phyloP scores from a whole-genome alignment of 2,888 invertebrate genomes.

The Sinopyrophorus schimmeli region DNA sequence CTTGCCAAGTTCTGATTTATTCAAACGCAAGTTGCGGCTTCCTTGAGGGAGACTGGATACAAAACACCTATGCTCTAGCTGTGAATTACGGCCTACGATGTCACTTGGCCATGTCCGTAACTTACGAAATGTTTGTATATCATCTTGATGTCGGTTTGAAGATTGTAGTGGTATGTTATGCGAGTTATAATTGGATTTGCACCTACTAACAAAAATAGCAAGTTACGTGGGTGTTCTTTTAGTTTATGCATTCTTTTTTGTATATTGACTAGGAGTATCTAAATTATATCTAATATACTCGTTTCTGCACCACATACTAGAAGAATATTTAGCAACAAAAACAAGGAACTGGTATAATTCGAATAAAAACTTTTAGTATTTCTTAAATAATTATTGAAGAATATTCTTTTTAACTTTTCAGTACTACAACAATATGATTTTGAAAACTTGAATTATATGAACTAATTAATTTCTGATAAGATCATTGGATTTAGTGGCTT shows the following conservation, averaged over 20 bases:
- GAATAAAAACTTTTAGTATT: too few relatives aligned
- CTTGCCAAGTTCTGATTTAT: conserved; percentile 50
- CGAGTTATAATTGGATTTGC: conserved; percentile 48
- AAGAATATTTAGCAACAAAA: too few relatives aligned
- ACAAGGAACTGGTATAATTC: too few relatives aligned
- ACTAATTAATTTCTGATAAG: too few relatives aligned
- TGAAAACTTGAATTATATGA: too few relatives aligned
- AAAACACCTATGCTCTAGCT: conserved; percentile 48
- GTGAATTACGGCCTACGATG: conserved; percentile 50
- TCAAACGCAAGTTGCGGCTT: conserved; percentile 48
- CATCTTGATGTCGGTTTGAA: conserved; percentile 48
- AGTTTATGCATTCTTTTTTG: conserved; percentile 22
- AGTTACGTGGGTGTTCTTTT: conserved; percentile 40
- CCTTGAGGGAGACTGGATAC: conserved; percentile 48
- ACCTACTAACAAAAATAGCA: conserved; percentile 42
- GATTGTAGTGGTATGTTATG: conserved; percentile 45
- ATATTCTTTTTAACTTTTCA: too few relatives aligned
- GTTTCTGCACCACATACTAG: too few relatives aligned
- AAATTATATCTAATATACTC: too few relatives aligned
- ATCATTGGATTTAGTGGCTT: too few relatives aligned
- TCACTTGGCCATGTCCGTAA: conserved; percentile 50
- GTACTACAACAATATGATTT: too few relatives aligned
- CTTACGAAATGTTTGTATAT: conserved; percentile 52
- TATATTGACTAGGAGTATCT: conserved; percentile 1
- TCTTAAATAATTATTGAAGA: too few relatives aligned